These are phyloP conservation scores for Microchrysa polita DNA, from an alignment of 2,888 invertebrate species.

Conservation along the genomic window DNA sequence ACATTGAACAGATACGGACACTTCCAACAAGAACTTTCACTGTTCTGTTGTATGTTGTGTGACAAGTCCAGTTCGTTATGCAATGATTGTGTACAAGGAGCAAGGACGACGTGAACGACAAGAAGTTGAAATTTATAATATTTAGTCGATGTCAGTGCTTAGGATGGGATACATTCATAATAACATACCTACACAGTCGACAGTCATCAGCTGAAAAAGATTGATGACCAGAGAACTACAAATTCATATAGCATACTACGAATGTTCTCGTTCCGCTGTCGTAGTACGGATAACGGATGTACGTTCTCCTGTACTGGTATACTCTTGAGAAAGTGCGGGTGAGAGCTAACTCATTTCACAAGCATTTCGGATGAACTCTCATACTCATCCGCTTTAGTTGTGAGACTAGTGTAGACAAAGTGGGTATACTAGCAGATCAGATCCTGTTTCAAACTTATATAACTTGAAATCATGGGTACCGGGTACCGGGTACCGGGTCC, in stretches of 20 bases:
- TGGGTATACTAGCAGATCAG: neutral
- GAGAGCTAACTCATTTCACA: too few relatives aligned
- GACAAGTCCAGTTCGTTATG: constrained; percentile 7
- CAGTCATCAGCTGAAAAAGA: neutral
- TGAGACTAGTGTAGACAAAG: too few relatives aligned
- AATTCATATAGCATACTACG: neutral
- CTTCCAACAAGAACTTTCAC: neutral
- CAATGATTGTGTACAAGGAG: neutral
- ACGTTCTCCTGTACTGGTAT: neutral
- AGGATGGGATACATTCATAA: neutral
- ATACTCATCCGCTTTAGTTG: too few relatives aligned
- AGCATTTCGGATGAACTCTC: too few relatives aligned
- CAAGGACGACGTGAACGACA: too few relatives aligned
- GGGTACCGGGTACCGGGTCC: too few relatives aligned
- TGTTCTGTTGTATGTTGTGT: too few relatives aligned
- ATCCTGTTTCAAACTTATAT: constrained; percentile 16
- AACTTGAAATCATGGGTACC: neutral
- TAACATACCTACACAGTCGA: too few relatives aligned
- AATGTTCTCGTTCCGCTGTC: too few relatives aligned
- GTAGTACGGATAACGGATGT: neutral
- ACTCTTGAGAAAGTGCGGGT: neutral
- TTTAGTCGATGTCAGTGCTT: neutral
- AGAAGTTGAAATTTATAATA: constrained; percentile 3
- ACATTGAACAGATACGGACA: too few relatives aligned
- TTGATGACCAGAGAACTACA: constrained; percentile 7